phyloP scores from a whole-genome alignment of 1,140 invertebrate species.

The Drosophila ananassae region DNA sequence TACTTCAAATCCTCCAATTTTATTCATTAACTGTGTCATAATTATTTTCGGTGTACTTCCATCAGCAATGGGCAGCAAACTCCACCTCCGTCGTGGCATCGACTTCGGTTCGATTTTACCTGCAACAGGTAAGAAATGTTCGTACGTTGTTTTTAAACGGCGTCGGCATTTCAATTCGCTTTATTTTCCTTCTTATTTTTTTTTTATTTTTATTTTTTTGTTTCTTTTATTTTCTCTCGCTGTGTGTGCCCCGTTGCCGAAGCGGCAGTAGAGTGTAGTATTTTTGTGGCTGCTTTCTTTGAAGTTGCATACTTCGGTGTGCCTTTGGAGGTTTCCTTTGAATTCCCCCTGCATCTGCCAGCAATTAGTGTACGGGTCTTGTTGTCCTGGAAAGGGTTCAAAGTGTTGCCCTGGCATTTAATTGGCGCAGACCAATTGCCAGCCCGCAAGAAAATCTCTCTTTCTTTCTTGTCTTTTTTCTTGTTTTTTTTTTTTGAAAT shows the following conservation, averaged over 20 bases:
- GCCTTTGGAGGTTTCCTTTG: conserved; percentile 77
- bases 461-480: neutral
- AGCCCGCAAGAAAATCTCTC: conserved; percentile 20
- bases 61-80: conserved; percentile 7
- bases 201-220: conserved; percentile 46
- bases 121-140: conserved; percentile 82
- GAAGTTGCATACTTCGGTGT: conserved; percentile 79
- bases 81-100: conserved; percentile 42
- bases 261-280: conserved; percentile 5
- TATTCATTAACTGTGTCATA: neutral
- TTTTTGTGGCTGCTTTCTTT: conserved; percentile 76
- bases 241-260: conserved; percentile 28
- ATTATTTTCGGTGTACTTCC: conserved; percentile 17
- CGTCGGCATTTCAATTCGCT: conserved; percentile 75
- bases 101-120: conserved; percentile 54
- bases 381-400: conserved; percentile 62
- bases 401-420: conserved; percentile 80
- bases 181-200: conserved; percentile 39
- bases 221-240: conserved; percentile 7
- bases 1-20: neutral
- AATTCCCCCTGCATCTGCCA: conserved; percentile 73
- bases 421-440: conserved; percentile 78
- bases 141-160: conserved; percentile 63
- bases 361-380: conserved; percentile 75
- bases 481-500: neutral